A percentile compares a stretch with the other conserved stretches of the same genome.
Evolutionary conservation across 2,888 invertebrate species (phyloP).

Genomic region (Zaprionus obscuricornis): DNA sequence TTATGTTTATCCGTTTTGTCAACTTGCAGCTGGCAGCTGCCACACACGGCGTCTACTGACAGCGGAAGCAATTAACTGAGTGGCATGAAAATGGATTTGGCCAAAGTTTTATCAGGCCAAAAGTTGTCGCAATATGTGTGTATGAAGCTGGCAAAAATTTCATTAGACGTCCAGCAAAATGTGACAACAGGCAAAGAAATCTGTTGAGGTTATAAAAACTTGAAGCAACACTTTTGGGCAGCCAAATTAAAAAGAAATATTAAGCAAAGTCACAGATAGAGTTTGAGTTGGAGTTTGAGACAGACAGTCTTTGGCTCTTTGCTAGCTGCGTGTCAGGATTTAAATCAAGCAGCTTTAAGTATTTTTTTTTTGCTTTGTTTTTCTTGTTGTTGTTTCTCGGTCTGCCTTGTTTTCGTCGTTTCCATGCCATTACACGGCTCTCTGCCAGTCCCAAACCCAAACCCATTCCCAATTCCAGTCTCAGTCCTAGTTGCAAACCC

Average conservation of each 20-base stretch:
- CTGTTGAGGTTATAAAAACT: constrained; percentile 65
- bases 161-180: constrained; percentile 49
- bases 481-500: too few relatives aligned
- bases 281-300: too few relatives aligned
- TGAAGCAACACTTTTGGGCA: constrained; percentile 53
- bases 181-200: constrained; percentile 37
- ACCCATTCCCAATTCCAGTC: too few relatives aligned
- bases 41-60: constrained; percentile 32
- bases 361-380: constrained; percentile 1
- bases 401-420: constrained; percentile 19
- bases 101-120: constrained; percentile 35
- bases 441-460: background rate
- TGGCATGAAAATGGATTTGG: constrained; percentile 20
- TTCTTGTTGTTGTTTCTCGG: background rate
- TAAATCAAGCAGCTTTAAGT: constrained; percentile 42
- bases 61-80: constrained; percentile 58
- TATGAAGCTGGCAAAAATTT: constrained; percentile 57
- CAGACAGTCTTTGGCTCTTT: too few relatives aligned
- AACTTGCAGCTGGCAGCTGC: constrained; percentile 25
- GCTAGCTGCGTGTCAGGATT: constrained; percentile 9
- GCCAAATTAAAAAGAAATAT: constrained; percentile 47
- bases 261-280: constrained; percentile 9
- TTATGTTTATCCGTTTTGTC: constrained; percentile 6
- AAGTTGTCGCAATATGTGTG: constrained; percentile 41
- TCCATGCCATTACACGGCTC: constrained; percentile 38